Conservation (phyloP, 1,140 invertebrate genomes). For the Apis laboriosa region DNA sequence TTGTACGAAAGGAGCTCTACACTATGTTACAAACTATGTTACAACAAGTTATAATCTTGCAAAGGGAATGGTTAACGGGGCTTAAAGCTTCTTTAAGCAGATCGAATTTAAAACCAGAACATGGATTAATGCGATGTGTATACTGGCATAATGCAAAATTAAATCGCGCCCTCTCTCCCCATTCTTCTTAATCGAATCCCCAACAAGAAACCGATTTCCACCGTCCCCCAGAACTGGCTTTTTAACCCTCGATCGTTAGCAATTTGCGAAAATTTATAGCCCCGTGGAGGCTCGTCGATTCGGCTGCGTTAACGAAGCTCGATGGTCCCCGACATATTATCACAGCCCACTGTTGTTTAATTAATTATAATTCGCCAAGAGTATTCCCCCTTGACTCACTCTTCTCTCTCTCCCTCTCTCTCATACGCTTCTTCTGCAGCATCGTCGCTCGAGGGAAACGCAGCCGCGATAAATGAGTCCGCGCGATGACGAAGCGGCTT, state of each 20-base stretch:
- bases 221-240: conserved; percentile 18
- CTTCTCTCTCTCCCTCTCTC: neutral
- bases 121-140: no score
- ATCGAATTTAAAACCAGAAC: no score
- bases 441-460: neutral
- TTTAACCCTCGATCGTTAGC: conserved; percentile 63
- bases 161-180: no score
- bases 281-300: conserved; percentile 26
- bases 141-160: no score
- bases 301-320: conserved; percentile 60
- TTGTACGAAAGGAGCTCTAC: no score
- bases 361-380: conserved; percentile 56
- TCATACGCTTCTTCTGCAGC: no score
- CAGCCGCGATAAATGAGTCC: conserved; percentile 60
- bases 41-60: no score
- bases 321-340: conserved; percentile 49
- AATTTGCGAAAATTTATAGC: conserved; percentile 69
- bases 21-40: no score
- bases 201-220: conserved; percentile 34
- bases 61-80: no score
- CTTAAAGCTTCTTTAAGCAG: no score
- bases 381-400: neutral
- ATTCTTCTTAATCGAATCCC: neutral
- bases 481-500: conserved; percentile 62
- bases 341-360: conserved; percentile 40